Evolutionary conservation across 2,797 vertebrate species (phyloP), one percentile per base, ranked within the genome.

Genomic region (Lateolabrax maculatus): DNA sequence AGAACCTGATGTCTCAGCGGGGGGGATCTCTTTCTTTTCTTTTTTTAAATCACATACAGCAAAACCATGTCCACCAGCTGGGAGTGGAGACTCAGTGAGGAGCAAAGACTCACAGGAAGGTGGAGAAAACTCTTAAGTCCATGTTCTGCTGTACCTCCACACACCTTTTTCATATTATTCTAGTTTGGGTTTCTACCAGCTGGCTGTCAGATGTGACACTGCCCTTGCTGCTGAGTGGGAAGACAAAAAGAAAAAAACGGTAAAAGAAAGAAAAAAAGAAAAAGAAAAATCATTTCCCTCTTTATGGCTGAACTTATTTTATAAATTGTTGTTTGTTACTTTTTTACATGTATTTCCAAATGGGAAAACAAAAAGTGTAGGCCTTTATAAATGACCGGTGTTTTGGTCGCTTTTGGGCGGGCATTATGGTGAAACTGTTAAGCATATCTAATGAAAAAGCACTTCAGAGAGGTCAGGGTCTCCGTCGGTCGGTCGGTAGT

Each of bases 61-160:
- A 71, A 87, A 80, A 29, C 55, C 13, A 23, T 67, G 75, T 81
- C 85, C 62, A 61, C 37, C 57, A 69, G 52, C 55, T 85, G 66
- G 78, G 71, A 61, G 66, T 62, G 65, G 58, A 55, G 51, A 49
- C 65, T 89, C 51, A 8, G 63, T 68, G 58, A 81, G 55, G 39
- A 86, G 87, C 69, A 66, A 58, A 92, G 79, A 91, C 90, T 69
- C 29, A 19, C 84, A 53, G 71, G 79, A 91, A 90, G 93, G 86
- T 79, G 83, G 88, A 92, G 66, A 57, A 71, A 71, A 68, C 70
- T 70, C 52, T 90, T 29, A 65, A 64, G 80, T 93, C 94, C 91
- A 94, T 93, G 94, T 96, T 95, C 95, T 96, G 95, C 95, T 96
- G 96, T 97, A 96, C 96, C 95, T 96, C 95, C 95, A 94, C 94